Percentiles rank a stretch among this genome's conserved stretches.
Evolutionary conservation across 2,888 invertebrate genomes (phyloP).

Genomic region (Danaus chrysippus): DNA sequence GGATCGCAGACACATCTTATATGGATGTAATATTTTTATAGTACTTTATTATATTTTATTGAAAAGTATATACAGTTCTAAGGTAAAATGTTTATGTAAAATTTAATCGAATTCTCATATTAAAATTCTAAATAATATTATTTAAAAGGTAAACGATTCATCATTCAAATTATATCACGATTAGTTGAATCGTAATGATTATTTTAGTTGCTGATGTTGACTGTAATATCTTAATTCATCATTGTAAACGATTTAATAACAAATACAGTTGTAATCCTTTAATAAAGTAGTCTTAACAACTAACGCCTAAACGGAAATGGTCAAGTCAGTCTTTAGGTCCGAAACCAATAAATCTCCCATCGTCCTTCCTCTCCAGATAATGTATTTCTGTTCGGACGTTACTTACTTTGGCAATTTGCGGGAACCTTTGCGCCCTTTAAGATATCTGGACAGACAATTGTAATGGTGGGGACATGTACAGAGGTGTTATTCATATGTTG

Average conservation of each 20-base stretch:
- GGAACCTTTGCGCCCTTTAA: conserved; percentile 77
- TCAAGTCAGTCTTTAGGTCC: conserved; percentile 49
- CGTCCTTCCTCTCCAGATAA: conserved; percentile 68
- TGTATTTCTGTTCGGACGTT: conserved; percentile 77
- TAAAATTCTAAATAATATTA: too few relatives aligned
- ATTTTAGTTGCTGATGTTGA: too few relatives aligned
- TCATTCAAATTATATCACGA: too few relatives aligned
- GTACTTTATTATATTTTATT: too few relatives aligned
- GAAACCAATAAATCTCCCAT: conserved; percentile 45
- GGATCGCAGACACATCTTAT: background rate
- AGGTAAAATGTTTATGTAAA: too few relatives aligned
- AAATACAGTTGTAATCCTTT: background rate
- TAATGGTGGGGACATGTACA: conserved; percentile 43
- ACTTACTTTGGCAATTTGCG: conserved; percentile 78
- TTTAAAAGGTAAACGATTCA: too few relatives aligned
- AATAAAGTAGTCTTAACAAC: conserved; percentile 4
- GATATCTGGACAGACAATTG: conserved; percentile 77
- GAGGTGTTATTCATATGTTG: conserved; percentile 31
- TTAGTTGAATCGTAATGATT: too few relatives aligned
- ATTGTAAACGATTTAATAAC: too few relatives aligned
- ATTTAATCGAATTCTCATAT: too few relatives aligned
- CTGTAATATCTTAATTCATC: too few relatives aligned
- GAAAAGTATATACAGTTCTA: too few relatives aligned
- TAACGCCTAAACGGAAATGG: conserved; percentile 52
- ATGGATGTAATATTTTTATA: conserved; percentile 8